Evolutionary conservation across 2,113 vertebrate genomes (phyloP).

Genomic region (Gallinago media): DNA sequence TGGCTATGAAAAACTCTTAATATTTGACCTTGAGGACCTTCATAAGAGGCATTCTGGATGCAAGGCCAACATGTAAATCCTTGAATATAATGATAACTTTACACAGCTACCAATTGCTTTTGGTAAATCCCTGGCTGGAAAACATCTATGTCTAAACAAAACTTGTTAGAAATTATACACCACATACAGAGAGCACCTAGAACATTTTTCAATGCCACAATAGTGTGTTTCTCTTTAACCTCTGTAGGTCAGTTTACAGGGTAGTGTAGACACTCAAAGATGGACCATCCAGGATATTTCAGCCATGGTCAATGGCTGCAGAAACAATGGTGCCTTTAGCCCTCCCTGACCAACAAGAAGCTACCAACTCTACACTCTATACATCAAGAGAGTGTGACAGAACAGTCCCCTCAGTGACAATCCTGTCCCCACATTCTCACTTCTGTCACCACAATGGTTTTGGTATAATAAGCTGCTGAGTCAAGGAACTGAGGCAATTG

Average conservation of each 20-base stretch:
- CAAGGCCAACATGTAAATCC: background rate
- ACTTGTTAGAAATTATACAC: background rate
- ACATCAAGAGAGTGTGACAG: background rate
- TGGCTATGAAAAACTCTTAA: background rate
- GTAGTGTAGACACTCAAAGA: background rate
- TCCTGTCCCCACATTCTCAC: rapidly evolving
- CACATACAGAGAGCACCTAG: background rate
- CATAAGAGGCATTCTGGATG: background rate
- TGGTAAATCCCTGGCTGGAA: background rate
- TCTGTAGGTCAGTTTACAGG: background rate
- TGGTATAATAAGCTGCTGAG: background rate
- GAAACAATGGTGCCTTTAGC: background rate
- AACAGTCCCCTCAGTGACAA: background rate
- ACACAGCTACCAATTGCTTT: background rate
- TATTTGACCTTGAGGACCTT: background rate
- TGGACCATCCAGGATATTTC: background rate
- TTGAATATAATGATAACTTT: background rate
- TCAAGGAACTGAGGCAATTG: background rate
- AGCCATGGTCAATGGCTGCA: background rate
- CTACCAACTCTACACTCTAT: background rate
- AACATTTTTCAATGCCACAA: background rate
- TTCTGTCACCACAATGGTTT: background rate
- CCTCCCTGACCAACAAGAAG: background rate
- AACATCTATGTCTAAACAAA: background rate
- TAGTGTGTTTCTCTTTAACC: background rate